These are phyloP conservation scores for Thymelicus sylvestris DNA, from an alignment of 2,888 invertebrate genomes.

Conservation along the genomic window DNA sequence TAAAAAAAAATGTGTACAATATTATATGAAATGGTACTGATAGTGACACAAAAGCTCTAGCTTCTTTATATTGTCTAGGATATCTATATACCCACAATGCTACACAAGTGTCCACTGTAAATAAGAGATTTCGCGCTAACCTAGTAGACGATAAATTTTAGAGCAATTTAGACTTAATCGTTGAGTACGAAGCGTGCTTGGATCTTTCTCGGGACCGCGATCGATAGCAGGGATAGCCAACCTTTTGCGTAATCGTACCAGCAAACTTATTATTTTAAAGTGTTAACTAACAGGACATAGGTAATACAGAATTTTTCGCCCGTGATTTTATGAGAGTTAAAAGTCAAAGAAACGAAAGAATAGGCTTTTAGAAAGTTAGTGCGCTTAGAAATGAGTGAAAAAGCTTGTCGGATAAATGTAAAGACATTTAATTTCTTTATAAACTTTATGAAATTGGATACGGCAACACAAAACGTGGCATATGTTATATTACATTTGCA, in stretches of 20 bases:
- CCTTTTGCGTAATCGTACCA: slow-evolving; percentile 45
- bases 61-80: slow-evolving; percentile 33
- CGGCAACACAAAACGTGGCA: too few relatives aligned
- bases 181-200: slow-evolving; percentile 69
- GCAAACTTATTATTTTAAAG: not conserved
- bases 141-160: slow-evolving; percentile 72
- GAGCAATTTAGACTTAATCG: slow-evolving; percentile 80
- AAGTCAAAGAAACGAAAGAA: too few relatives aligned
- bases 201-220: slow-evolving; percentile 69
- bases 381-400: too few relatives aligned
- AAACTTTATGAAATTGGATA: too few relatives aligned
- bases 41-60: not conserved
- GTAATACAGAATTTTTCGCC: too few relatives aligned
- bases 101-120: slow-evolving; percentile 45
- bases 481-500: too few relatives aligned
- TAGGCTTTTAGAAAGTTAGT: too few relatives aligned
- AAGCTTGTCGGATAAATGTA: too few relatives aligned
- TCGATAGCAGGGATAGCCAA: slow-evolving; percentile 63
- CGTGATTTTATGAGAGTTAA: too few relatives aligned
- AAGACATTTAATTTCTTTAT: too few relatives aligned
- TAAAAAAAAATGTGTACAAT: too few relatives aligned
- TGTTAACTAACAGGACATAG: too few relatives aligned
- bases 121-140: slow-evolving; percentile 60
- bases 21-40: not conserved
- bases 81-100: slow-evolving; percentile 7